A percentile compares a stretch with the other conserved stretches of the same genome.
These are phyloP conservation scores for Ciconia stormi DNA, from an alignment of 2,113 vertebrate genomes.

Conservation along the genomic window DNA sequence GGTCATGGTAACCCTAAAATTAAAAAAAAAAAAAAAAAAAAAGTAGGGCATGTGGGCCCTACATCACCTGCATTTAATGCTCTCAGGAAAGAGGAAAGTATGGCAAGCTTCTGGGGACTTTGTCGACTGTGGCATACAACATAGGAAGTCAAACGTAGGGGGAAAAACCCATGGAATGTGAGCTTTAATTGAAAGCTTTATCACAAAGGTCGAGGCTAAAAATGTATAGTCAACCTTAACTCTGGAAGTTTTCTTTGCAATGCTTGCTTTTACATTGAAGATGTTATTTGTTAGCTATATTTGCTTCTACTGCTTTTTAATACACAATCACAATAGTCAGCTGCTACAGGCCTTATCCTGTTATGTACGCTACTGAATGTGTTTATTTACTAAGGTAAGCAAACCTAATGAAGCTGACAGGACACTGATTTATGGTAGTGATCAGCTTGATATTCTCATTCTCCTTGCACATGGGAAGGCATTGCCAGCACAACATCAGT, in stretches of 20 bases:
- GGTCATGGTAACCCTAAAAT: background rate
- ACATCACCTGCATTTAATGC: background rate
- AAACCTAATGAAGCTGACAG: background rate
- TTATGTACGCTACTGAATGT: rapidly evolving
- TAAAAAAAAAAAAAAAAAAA: background rate
- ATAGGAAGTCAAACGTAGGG: background rate
- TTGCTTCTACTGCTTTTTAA: background rate
- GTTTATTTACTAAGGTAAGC: background rate
- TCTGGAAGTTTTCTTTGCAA: background rate
- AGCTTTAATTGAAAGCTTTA: background rate
- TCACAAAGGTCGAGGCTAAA: background rate
- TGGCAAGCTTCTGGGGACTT: background rate
- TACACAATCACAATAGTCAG: background rate
- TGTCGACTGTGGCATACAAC: background rate
- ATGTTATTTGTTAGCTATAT: background rate
- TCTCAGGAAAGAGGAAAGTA: background rate
- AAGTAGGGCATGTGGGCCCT: background rate
- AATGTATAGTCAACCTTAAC: background rate
- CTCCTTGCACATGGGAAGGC: background rate
- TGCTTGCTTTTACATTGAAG: background rate
- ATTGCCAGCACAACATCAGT: background rate
- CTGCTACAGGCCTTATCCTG: background rate
- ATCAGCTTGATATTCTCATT: background rate
- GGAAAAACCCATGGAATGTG: background rate
- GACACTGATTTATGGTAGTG: background rate